Conservation (phyloP, 2,888 invertebrate species). For the Phalangium opilio region DNA sequence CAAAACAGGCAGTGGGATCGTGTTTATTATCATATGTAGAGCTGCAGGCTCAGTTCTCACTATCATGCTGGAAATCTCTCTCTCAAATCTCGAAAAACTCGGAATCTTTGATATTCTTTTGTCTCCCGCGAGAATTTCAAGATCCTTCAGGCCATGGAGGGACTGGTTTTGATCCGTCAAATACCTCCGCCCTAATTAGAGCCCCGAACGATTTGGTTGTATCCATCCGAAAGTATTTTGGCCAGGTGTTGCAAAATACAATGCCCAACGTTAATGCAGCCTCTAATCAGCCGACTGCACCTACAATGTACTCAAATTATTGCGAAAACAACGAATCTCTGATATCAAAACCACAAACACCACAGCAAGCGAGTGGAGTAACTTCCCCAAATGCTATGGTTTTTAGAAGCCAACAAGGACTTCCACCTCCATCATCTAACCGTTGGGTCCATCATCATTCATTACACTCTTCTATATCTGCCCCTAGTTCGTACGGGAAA, state of each 20-base stretch:
- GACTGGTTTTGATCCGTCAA: not conserved
- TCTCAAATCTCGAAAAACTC: constrained; percentile 14
- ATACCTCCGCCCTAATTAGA: not conserved
- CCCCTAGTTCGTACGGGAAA: no score
- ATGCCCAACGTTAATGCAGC: no score
- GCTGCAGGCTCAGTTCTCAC: constrained; percentile 19
- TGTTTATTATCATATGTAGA: constrained; percentile 18
- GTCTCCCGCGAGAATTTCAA: not conserved
- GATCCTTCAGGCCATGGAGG: not conserved
- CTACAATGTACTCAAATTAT: no score
- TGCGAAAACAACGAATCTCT: no score
- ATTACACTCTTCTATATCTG: no score
- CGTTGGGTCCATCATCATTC: no score
- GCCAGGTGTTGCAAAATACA: not conserved
- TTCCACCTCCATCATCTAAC: no score
- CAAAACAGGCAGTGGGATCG: constrained; percentile 15
- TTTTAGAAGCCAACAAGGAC: no score
- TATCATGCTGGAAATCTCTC: constrained; percentile 16
- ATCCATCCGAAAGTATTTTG: not conserved
- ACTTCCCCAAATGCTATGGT: no score
- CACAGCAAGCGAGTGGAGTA: no score
- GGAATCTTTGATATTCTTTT: constrained; percentile 5
- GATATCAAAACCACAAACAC: no score
- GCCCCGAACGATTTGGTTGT: not conserved
- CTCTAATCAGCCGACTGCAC: no score